Evolutionary conservation across 2,797 vertebrate species (phyloP).

Genomic region (Muscicapa striata): DNA sequence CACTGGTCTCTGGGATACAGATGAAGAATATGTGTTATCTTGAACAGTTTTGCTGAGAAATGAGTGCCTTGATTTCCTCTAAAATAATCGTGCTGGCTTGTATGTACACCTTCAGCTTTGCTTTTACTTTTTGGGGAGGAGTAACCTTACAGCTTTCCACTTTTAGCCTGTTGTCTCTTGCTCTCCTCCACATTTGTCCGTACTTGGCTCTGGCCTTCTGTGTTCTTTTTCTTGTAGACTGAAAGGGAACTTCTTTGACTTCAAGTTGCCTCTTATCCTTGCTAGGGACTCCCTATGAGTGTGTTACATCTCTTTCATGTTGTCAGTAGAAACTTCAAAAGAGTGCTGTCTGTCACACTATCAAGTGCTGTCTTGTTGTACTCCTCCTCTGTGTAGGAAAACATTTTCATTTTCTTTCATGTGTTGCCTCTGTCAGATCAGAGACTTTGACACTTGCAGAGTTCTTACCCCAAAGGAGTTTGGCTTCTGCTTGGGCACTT

Average conservation of each 20-base stretch:
- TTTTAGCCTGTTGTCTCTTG: not conserved
- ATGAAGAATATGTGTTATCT: not conserved
- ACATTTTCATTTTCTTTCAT: not conserved
- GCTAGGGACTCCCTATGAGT: not conserved
- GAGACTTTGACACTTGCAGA: not conserved
- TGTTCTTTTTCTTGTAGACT: not conserved
- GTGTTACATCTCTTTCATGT: not conserved
- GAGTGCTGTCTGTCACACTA: not conserved
- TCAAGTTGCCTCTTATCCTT: not conserved
- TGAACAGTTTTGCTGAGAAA: not conserved
- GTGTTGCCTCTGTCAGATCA: not conserved
- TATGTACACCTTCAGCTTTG: not conserved
- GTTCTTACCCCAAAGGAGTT: not conserved
- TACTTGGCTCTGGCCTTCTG: not conserved
- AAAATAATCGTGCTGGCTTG: not conserved
- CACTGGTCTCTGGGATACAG: not conserved
- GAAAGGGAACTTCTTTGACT: not conserved
- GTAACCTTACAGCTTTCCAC: not conserved
- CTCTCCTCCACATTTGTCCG: not conserved
- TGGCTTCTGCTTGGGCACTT: not conserved
- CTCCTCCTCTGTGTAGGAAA: not conserved
- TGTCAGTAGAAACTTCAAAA: not conserved
- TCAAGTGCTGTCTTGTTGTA: not conserved
- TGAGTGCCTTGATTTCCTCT: not conserved
- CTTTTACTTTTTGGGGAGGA: not conserved